Evolutionary conservation across 2,797 vertebrate species (phyloP), one percentile per base, ranked within the genome.

Genomic region (Myiotriccus ornatus): DNA sequence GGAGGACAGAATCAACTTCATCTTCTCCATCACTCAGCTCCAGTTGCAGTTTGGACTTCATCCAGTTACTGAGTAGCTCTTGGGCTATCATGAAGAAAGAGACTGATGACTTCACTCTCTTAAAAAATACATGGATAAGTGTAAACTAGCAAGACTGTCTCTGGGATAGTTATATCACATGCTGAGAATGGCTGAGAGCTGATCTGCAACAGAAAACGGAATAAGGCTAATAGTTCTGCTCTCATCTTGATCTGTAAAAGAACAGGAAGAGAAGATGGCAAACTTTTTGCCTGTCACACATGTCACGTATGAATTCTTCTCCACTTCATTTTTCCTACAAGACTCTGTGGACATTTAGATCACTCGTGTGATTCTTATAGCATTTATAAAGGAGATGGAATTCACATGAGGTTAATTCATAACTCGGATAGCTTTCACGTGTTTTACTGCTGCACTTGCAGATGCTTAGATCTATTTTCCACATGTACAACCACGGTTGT

Each of bases 51-150:
- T 99, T 99, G 95, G 95, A 98, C 91, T 98, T 97, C 97, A 99
- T 97, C 99, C 99, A 99, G 57, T 98, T 98, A 68, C 91, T 98
- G 55, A 99, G 97, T 90, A 99, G 97, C 63, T 98, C 98, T 94
- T 98, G 98, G 90, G 99, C 99, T 99, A 96, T 52, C 89, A 76
- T 35, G n/a, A 89, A 49, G 52, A 93, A 96, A 96, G 25, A 76
- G 53, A 84, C 8, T 22, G 53, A 91, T 87, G 44, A 91, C 21
- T 55, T 96, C 80, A 90, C 28, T 92, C 91, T 47, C 39, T 76
- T 94, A 74, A 68, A 95, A 93, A 50, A 35, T 39, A 90, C 11
- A 88, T 18, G 12, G 53, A 20, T 91, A 82, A 81, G n/a, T 68
- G 49, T 77, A 96, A 70, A 46, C 22, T 49, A 79, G 46, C 10